These are phyloP conservation scores for Rhodophaea formosa DNA, from an alignment of 2,888 invertebrate genomes.

Conservation along the genomic window DNA sequence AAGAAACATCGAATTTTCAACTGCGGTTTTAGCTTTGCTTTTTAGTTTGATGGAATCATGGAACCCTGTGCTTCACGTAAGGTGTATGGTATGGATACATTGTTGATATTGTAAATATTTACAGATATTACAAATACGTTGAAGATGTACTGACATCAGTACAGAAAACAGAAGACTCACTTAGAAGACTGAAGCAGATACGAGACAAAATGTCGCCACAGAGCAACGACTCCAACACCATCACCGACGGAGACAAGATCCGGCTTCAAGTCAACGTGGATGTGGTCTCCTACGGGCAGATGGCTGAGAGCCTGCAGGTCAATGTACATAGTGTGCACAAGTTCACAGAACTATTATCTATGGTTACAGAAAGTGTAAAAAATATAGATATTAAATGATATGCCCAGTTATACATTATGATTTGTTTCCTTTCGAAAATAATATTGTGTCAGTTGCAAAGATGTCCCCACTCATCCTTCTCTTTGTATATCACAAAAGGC, in stretches of 20 bases:
- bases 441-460: too few species aligned
- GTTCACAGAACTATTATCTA: conserved; percentile 80
- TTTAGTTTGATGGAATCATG: too few species aligned
- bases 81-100: too few species aligned
- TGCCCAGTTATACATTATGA: conserved; percentile 57
- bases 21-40: too few species aligned
- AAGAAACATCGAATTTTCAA: too few species aligned
- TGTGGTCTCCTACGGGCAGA: conserved; percentile 86
- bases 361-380: conserved; percentile 84
- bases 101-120: conserved; percentile 24
- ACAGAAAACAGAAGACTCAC: conserved; percentile 96
- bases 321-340: conserved; percentile 80
- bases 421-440: conserved; percentile 31
- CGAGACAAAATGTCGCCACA: conserved; percentile 80
- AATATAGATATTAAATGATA: conserved; percentile 80
- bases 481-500: too few species aligned
- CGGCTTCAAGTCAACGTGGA: conserved; percentile 93
- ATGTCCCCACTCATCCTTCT: too few species aligned
- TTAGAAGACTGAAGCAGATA: conserved; percentile 93
- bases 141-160: conserved; percentile 95
- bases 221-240: conserved; percentile 78
- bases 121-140: conserved; percentile 86
- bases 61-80: too few species aligned
- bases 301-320: conserved; percentile 80
- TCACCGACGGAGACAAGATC: conserved; percentile 96